Base-by-base conservation (phyloP, 2,113 vertebrate species). In the Lophura nycthemera region DNA sequence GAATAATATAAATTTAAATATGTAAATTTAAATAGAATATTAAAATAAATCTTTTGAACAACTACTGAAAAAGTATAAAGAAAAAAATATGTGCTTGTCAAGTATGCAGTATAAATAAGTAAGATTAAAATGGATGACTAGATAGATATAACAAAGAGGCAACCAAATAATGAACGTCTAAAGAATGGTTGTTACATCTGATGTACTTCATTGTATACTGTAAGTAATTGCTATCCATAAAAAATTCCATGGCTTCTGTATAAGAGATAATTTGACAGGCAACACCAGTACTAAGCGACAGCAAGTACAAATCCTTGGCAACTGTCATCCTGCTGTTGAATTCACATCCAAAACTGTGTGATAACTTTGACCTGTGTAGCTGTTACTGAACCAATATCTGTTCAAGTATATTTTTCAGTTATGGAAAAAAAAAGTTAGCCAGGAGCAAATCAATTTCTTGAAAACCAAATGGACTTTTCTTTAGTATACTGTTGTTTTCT, bases 271-370 rank as follows among this genome's bases (percentile, higher is more conserved):
- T 97, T 97, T 98, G 98, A 98, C 97, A 97, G 98, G 97, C 97
- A 98, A 86, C 93, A 96, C 69, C 95, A 93, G 97, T 89, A 95
- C 91, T 76, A 95, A 97, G 95, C 16, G 78, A 97, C 95, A 97
- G 96, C 92, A 93, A 97, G 97, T 93, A 96, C 84, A 97, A 95
- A 97, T 97, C 97, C 97, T 96, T 97, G 96, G 98, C 97, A 98
- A 97, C 98, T 97, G 97, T 97, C 97, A 97, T 97, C 96, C 94
- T 95, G 90, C 95, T 98, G 97, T 94, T 97, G 97, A 97, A 97
- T 98, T 98, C 97, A 59, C 94, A 92, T 90, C 97, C 95, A 85
- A 97, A 97, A 97, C 91, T 96, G 86, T 90, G 87, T 76, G 92
- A 75, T 97, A 96, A 96, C 96, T 97, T 88, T 96, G 94, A 97